Conservation (phyloP, 2,797 vertebrate species). For the Brachymystax lenok region DNA sequence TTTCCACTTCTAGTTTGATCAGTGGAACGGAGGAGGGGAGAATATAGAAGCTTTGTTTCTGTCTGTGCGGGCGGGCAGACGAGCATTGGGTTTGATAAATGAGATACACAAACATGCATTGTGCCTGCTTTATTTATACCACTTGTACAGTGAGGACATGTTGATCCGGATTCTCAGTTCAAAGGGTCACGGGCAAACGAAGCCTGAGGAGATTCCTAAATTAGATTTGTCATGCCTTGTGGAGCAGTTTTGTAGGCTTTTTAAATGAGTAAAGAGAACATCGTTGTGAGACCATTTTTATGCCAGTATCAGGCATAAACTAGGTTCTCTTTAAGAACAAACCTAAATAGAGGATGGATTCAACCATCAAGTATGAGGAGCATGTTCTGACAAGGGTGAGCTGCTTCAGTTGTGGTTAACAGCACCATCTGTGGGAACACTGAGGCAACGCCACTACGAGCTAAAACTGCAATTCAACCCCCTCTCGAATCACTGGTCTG, state of each 20-base stretch:
- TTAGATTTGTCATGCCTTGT: conserved; percentile 35
- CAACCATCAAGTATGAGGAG: conserved; percentile 24
- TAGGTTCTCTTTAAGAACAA: conserved; percentile 26
- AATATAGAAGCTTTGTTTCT: not conserved
- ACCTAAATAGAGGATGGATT: conserved; percentile 39
- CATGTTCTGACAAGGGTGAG: conserved; percentile 1
- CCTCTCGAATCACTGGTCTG: not conserved
- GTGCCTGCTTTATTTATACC: conserved; percentile 1
- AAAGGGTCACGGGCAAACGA: conserved; percentile 1
- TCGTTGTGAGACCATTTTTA: conserved; percentile 28
- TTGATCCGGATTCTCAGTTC: conserved; percentile 18
- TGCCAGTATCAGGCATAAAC: conserved; percentile 36
- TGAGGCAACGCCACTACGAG: conserved; percentile 9
- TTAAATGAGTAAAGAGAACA: conserved; percentile 3
- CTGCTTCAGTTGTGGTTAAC: conserved; percentile 55
- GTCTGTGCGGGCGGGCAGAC: not conserved
- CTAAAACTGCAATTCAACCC: not conserved
- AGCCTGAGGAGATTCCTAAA: conserved; percentile 25
- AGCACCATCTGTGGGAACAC: conserved; percentile 70
- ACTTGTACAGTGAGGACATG: not conserved
- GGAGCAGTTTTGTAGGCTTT: conserved; percentile 21
- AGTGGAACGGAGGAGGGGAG: conserved; percentile 3
- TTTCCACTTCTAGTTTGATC: conserved; percentile 38
- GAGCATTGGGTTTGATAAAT: not conserved
- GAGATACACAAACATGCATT: not conserved